phyloP scores from a whole-genome alignment of 2,797 vertebrate genomes.

The Pseudochirops corinnae region DNA sequence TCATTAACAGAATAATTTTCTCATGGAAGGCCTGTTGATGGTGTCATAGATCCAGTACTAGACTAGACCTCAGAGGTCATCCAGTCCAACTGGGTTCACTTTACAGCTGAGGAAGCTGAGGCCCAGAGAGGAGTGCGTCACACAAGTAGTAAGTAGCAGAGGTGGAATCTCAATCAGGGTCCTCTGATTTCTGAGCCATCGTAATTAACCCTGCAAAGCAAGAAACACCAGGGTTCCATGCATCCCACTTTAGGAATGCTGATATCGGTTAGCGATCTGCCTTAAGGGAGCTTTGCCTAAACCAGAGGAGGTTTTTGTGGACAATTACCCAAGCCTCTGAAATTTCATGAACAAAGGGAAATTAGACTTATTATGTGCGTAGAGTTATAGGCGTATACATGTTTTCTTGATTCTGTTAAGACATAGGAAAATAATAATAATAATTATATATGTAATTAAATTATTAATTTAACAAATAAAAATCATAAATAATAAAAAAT shows the following conservation, averaged over 20 bases:
- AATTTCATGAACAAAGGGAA: background rate
- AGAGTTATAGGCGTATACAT: background rate
- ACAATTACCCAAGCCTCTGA: background rate
- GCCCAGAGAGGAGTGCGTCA: background rate
- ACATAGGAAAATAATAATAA: background rate
- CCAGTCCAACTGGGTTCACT: no score
- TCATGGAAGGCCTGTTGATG: background rate
- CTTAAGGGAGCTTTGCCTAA: background rate
- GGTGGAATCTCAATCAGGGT: background rate
- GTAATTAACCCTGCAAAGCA: background rate
- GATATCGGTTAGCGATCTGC: background rate
- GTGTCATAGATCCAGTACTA: no score
- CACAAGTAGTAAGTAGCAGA: background rate
- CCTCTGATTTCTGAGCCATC: background rate
- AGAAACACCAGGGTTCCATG: background rate
- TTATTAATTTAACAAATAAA: no score
- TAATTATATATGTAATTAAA: no score
- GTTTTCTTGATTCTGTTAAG: background rate
- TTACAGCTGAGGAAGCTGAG: background rate
- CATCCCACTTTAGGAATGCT: no score
- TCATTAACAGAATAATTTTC: no score
- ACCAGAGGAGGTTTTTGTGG: background rate
- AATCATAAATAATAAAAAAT: background rate
- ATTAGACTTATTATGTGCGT: background rate
- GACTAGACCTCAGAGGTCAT: no score